Percentiles rank a stretch among this genome's conserved stretches.
These are phyloP conservation scores for Opisthocomus hoazin DNA, from an alignment of 2,113 vertebrate species.

Conservation along the genomic window DNA sequence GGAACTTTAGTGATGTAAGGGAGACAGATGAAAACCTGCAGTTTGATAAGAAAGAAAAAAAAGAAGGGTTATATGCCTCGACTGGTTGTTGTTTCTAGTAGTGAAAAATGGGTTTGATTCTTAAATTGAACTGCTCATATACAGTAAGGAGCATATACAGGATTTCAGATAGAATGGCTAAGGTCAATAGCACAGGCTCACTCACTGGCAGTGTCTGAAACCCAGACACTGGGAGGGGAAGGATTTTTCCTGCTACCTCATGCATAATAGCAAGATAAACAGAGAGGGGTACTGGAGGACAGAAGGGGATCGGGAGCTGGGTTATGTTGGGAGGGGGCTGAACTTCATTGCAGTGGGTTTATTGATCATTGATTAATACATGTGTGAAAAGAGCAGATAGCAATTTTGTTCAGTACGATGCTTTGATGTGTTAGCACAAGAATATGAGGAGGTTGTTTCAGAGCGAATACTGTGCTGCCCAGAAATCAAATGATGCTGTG, in stretches of 20 bases:
- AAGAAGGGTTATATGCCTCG: rapidly evolving
- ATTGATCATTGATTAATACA: not conserved
- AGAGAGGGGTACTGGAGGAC: not conserved
- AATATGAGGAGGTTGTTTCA: not conserved
- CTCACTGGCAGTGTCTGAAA: not conserved
- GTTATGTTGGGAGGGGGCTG: not conserved
- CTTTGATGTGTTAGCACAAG: not conserved
- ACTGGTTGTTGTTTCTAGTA: not conserved
- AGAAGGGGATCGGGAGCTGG: not conserved
- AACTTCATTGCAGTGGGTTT: not conserved
- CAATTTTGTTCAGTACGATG: not conserved
- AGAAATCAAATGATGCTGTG: not conserved
- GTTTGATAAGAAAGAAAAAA: not conserved
- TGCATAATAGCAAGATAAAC: not conserved
- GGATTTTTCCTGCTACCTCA: not conserved
- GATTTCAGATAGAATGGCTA: not conserved
- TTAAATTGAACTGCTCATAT: not conserved
- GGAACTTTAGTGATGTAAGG: not conserved
- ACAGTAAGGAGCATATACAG: not conserved
- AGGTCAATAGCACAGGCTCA: not conserved
- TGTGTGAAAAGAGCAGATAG: not conserved
- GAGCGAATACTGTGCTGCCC: not conserved
- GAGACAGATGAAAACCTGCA: not conserved
- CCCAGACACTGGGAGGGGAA: not conserved
- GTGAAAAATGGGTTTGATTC: not conserved